phyloP scores from a whole-genome alignment of 2,797 vertebrate species.

The Sebastes cheni region DNA sequence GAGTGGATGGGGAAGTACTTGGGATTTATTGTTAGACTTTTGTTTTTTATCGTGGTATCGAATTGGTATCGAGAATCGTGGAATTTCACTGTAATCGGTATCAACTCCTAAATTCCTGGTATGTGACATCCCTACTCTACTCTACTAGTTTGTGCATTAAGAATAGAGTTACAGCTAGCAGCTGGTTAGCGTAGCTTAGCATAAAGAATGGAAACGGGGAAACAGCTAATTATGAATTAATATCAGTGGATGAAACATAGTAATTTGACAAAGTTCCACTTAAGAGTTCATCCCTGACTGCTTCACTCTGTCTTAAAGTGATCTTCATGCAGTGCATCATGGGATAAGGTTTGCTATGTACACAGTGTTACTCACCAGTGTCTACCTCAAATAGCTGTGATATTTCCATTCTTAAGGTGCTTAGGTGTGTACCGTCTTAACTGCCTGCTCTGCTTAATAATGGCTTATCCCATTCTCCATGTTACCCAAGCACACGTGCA shows the following conservation, averaged over 20 bases:
- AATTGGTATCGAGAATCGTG: too few relatives aligned
- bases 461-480: slow-evolving; percentile 49
- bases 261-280: not conserved
- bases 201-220: not conserved
- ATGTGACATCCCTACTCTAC: too few relatives aligned
- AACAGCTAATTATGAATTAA: not conserved
- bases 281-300: not conserved
- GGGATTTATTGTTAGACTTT: too few relatives aligned
- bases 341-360: slow-evolving; percentile 22
- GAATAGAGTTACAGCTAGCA: not conserved
- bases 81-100: too few relatives aligned
- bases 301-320: not conserved
- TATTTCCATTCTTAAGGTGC: slow-evolving; percentile 67
- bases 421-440: slow-evolving; percentile 55
- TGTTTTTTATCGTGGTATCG: too few relatives aligned
- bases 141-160: not conserved
- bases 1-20: too few relatives aligned
- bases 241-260: not conserved
- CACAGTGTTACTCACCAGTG: slow-evolving; percentile 44
- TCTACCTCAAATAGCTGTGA: slow-evolving; percentile 55
- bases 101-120: too few relatives aligned
- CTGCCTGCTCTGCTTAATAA: slow-evolving; percentile 53
- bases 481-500: slow-evolving; percentile 9
- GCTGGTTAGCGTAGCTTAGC: not conserved
- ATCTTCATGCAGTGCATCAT: not conserved